These are phyloP conservation scores for Lasioglossum malachurum DNA, from an alignment of 2,888 invertebrate species.

Conservation along the genomic window DNA sequence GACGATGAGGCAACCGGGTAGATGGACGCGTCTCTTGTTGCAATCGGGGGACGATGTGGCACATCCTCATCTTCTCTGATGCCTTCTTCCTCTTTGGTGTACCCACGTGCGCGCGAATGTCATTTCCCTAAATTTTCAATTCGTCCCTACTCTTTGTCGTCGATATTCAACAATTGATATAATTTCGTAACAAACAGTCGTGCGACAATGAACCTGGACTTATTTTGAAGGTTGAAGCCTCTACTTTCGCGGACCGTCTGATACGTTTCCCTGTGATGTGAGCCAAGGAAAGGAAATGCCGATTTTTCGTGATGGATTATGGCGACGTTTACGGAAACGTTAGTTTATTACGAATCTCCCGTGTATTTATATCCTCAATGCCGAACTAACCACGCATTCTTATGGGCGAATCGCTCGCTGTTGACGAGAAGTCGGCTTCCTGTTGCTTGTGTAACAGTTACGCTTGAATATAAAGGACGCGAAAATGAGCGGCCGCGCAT, in stretches of 20 bases:
- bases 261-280: not conserved
- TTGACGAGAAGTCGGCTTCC: conserved; percentile 42
- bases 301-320: not conserved
- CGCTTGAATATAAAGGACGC: conserved; percentile 35
- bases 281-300: not conserved
- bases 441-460: conserved; percentile 56
- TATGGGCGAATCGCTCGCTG: conserved; percentile 36
- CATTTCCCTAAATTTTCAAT: too few relatives aligned
- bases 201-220: too few relatives aligned
- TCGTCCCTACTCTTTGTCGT: too few relatives aligned
- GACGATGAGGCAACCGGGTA: conserved; percentile 62
- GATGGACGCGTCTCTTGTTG: conserved; percentile 59
- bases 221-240: too few relatives aligned
- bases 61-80: not conserved
- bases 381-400: conserved; percentile 19
- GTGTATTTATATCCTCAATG: conserved; percentile 8
- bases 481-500: conserved; percentile 31
- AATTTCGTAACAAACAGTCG: too few relatives aligned
- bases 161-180: too few relatives aligned
- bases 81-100: not conserved
- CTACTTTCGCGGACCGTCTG: too few relatives aligned
- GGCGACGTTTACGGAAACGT: conserved; percentile 41
- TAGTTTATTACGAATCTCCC: conserved; percentile 3
- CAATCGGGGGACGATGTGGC: conserved; percentile 43
- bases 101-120: not conserved